Percentiles rank a stretch among this genome's conserved stretches.
phyloP scores from a whole-genome alignment of 2,797 vertebrate genomes.

The Lacerta bilineata region DNA sequence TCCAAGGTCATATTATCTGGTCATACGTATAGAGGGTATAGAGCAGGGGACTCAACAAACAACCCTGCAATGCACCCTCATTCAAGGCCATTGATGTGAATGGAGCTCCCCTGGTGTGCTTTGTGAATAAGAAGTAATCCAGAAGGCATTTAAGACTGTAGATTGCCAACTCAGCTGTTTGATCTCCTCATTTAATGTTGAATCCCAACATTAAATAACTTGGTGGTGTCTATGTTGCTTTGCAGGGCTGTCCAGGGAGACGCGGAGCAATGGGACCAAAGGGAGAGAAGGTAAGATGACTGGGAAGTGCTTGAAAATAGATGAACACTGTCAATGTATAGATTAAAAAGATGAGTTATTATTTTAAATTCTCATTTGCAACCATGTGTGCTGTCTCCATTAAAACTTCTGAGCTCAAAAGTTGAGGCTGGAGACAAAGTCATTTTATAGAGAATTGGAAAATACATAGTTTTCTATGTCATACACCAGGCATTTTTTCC shows the following conservation, averaged over 20 bases:
- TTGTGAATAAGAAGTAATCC: background rate
- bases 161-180: background rate
- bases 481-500: background rate
- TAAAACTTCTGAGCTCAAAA: too few species aligned
- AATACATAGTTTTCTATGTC: background rate
- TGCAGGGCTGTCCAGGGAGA: slow-evolving; percentile 86
- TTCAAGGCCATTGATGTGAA: background rate
- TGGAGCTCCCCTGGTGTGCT: background rate
- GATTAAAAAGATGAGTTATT: background rate
- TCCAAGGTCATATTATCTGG: too few species aligned
- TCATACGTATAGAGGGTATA: too few species aligned
- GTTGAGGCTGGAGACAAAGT: background rate
- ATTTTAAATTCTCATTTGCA: background rate
- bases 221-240: slow-evolving; percentile 7
- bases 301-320: rapidly evolving
- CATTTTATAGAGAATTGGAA: background rate
- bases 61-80: too few species aligned
- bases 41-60: too few species aligned
- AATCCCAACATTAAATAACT: background rate
- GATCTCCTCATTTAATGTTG: background rate
- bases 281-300: slow-evolving; percentile 87
- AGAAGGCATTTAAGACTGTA: background rate
- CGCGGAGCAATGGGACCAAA: slow-evolving; percentile 85
- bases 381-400: background rate
- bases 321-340: rapidly evolving